A percentile compares a stretch with the other conserved stretches of the same genome.
phyloP scores from a whole-genome alignment of 1,140 invertebrate species.

The Drosophila melanica region DNA sequence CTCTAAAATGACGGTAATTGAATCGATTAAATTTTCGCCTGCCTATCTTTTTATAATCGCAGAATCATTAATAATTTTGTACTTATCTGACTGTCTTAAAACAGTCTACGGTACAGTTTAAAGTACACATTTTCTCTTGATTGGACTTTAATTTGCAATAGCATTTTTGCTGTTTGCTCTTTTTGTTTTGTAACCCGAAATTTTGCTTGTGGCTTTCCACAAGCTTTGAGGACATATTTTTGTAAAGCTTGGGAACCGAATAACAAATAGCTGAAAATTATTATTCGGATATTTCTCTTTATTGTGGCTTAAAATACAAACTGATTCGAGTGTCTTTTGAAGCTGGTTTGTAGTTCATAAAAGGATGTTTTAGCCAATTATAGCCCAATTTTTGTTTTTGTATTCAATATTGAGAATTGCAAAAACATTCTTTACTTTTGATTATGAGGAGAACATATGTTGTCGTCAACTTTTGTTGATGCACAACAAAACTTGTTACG shows the following conservation, averaged over 20 bases:
- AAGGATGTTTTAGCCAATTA: conserved; percentile 17
- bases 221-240: not conserved
- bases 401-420: conserved; percentile 15
- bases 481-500: conserved; percentile 20
- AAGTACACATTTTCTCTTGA: too few relatives aligned
- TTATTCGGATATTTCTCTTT: not conserved
- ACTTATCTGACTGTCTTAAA: not conserved
- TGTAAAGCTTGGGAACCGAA: not conserved
- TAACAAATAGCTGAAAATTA: not conserved
- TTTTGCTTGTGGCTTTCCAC: not conserved
- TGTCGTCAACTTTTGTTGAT: conserved; percentile 17
- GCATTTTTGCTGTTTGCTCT: conserved; percentile 8
- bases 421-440: conserved; percentile 8
- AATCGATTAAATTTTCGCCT: conserved; percentile 48
- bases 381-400: conserved; percentile 21
- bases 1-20: conserved; percentile 41
- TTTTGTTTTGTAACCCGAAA: not conserved
- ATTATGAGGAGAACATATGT: not conserved
- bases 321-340: not conserved
- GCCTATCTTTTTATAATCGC: conserved; percentile 32
- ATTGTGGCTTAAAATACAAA: not conserved
- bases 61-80: not conserved
- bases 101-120: too few relatives aligned
- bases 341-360: conserved; percentile 13
- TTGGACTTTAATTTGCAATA: not conserved